Evolutionary conservation across 1,140 invertebrate genomes (phyloP).

Genomic region (Leptopilina clavipes): DNA sequence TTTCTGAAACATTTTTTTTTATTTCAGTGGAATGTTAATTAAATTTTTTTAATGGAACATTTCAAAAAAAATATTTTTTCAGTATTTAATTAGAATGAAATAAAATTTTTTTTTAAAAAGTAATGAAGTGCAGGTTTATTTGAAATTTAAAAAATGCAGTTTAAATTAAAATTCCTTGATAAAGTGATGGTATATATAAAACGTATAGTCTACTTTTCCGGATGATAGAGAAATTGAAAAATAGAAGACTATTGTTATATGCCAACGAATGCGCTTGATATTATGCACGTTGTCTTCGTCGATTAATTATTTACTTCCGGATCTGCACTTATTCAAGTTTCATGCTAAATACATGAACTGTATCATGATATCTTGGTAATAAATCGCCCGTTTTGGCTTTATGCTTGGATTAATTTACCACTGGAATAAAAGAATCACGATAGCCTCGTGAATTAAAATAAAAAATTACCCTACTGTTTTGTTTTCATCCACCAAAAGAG

Average conservation of each 20-base stretch:
- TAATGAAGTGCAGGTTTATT: background rate
- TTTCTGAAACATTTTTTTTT: no score
- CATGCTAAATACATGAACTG: conserved; percentile 13
- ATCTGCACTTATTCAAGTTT: conserved; percentile 14
- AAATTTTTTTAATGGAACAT: no score
- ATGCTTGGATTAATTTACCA: background rate
- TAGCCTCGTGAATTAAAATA: background rate
- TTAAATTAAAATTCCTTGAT: conserved; percentile 30
- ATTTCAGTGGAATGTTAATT: no score
- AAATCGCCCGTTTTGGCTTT: conserved; percentile 21
- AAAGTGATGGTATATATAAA: background rate
- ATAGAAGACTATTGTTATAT: conserved; percentile 26
- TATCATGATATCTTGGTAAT: conserved; percentile 11
- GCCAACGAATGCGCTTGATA: conserved; percentile 13
- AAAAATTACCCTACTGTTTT: background rate
- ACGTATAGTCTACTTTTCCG: conserved; percentile 16
- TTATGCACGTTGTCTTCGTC: conserved; percentile 22
- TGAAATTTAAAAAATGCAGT: background rate
- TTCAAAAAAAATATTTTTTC: no score
- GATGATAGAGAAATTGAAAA: conserved; percentile 16
- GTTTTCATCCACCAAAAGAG: background rate
- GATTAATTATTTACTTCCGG: conserved; percentile 33
- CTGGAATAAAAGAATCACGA: background rate
- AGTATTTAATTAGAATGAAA: no score
- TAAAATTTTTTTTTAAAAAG: no score